phyloP scores from a whole-genome alignment of 1,140 invertebrate species.

The Drosophila albomicans region DNA sequence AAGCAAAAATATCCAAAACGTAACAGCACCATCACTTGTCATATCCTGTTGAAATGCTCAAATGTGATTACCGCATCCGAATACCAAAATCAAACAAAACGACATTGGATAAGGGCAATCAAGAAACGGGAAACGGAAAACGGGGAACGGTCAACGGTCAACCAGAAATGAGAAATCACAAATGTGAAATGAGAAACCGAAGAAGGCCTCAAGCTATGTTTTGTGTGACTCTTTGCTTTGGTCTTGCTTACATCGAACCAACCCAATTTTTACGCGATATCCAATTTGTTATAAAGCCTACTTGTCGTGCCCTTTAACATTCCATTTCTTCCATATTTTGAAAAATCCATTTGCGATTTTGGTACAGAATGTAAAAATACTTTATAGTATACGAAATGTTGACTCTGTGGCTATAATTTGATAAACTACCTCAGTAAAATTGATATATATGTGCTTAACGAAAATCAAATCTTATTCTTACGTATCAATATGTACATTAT shows the following conservation, averaged over 20 bases:
- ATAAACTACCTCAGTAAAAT: too few species aligned
- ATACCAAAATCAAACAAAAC: conserved; percentile 60
- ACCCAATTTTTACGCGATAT: conserved; percentile 58
- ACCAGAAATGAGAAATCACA: conserved; percentile 19
- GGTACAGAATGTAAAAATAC: too few species aligned
- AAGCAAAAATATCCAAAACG: conserved; percentile 85
- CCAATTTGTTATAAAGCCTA: conserved; percentile 27
- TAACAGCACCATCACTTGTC: conserved; percentile 85
- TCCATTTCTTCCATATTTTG: too few species aligned
- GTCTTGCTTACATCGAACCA: conserved; percentile 53
- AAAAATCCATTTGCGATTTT: too few species aligned
- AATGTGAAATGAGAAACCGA: conserved; percentile 37
- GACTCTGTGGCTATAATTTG: too few species aligned
- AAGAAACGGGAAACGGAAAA: conserved; percentile 27
- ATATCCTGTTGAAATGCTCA: conserved; percentile 79
- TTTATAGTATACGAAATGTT: too few species aligned
- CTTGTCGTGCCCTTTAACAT: not conserved
- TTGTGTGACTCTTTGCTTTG: conserved; percentile 66
- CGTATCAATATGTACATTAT: too few species aligned
- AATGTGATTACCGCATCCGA: conserved; percentile 73
- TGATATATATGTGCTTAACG: too few species aligned
- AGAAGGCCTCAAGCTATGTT: conserved; percentile 62
- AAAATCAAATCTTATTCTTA: too few species aligned
- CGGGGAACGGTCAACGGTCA: conserved; percentile 11
- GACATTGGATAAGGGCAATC: conserved; percentile 32